phyloP scores from a whole-genome alignment of 2,797 vertebrate species.

The Astyanax mexicanus region DNA sequence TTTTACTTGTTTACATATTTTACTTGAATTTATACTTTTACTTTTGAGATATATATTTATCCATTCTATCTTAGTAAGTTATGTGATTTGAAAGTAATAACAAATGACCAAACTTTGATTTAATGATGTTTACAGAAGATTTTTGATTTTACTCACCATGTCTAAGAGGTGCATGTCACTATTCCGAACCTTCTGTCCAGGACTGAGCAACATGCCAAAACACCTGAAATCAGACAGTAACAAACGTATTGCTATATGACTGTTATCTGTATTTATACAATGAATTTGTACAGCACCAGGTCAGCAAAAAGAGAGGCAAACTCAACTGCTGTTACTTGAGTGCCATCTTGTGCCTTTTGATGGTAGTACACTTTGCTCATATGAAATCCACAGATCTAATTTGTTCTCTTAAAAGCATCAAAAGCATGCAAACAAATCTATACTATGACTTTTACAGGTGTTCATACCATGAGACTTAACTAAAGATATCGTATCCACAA shows the following conservation, averaged over 20 bases:
- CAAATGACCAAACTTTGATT: no score
- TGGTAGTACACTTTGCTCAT: neutral
- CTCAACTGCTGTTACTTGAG: conserved; percentile 28
- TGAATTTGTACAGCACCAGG: neutral
- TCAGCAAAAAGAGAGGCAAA: neutral
- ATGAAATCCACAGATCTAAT: neutral
- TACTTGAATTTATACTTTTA: no score
- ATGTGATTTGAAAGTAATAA: no score
- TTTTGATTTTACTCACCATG: conserved; percentile 83
- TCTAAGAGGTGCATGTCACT: conserved; percentile 97
- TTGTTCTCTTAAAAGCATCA: no score
- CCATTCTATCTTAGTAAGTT: no score
- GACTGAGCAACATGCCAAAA: conserved; percentile 97
- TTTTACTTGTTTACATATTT: no score
- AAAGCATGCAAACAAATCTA: neutral
- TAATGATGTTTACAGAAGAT: neutral
- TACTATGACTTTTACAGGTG: neutral
- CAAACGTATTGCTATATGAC: no score
- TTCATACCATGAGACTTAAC: neutral
- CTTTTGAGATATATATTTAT: no score
- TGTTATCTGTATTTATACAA: no score
- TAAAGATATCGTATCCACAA: neutral
- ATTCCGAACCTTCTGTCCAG: conserved; percentile 95
- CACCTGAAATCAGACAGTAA: conserved; percentile 79
- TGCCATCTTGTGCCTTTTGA: conserved; percentile 60